A percentile compares a stretch with the other conserved stretches of the same genome.
Conservation (phyloP, 1,140 invertebrate genomes). For the Neodiprion virginianus region DNA sequence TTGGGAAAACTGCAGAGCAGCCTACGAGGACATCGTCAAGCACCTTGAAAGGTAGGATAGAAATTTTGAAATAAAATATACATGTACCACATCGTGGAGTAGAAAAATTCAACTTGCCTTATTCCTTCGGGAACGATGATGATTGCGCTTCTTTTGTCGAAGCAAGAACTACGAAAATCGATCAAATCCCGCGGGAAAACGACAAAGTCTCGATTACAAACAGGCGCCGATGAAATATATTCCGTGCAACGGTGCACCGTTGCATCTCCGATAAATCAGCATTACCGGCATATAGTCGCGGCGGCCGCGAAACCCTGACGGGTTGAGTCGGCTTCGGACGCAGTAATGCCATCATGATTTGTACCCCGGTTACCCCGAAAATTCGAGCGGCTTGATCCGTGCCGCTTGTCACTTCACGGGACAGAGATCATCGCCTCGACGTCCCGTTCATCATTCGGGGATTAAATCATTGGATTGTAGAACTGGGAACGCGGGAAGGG, state of each 20-base stretch:
- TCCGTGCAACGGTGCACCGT: conserved; percentile 12
- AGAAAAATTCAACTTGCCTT: too few relatives aligned
- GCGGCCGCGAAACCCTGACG: conserved; percentile 41
- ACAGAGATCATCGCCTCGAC: conserved; percentile 67
- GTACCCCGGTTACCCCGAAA: conserved; percentile 36
- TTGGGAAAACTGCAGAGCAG: conserved; percentile 92
- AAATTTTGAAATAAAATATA: not conserved
- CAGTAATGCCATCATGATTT: conserved; percentile 61
- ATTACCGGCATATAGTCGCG: conserved; percentile 53
- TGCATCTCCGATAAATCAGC: conserved; percentile 59
- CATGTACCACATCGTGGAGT: too few relatives aligned
- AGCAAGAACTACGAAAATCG: too few relatives aligned
- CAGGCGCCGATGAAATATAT: too few relatives aligned
- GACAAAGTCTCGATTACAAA: too few relatives aligned
- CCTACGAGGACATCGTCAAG: conserved; percentile 92
- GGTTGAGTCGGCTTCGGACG: conserved; percentile 56
- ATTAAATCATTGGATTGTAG: conserved; percentile 52
- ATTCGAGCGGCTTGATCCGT: conserved; percentile 48
- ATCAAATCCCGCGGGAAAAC: too few relatives aligned
- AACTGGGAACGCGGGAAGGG: conserved; percentile 6
- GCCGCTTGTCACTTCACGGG: conserved; percentile 61
- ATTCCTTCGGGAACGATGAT: too few relatives aligned
- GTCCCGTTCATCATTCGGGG: conserved; percentile 60
- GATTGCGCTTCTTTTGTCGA: too few relatives aligned
- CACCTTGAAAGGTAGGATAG: conserved; percentile 84